phyloP scores from a whole-genome alignment of 2,888 invertebrate genomes.

The Stenodema calcarata region DNA sequence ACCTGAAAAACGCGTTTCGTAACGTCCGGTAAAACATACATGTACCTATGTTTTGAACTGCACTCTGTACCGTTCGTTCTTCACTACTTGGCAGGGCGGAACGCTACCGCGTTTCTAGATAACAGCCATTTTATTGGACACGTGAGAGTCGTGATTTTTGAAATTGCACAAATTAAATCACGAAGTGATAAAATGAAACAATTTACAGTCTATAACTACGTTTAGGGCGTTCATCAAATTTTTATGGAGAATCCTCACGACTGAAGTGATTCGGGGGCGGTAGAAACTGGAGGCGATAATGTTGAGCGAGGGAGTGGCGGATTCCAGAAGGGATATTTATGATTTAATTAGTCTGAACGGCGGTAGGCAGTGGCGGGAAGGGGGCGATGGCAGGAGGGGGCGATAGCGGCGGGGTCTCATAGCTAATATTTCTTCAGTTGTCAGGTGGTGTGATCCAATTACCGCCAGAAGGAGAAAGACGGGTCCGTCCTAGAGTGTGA shows the following conservation, averaged over 20 bases:
- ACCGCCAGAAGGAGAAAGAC: not conserved
- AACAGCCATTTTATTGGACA: no score
- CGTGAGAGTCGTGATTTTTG: not conserved
- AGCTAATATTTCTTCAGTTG: conserved; percentile 2
- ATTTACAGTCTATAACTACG: not conserved
- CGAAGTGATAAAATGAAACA: not conserved
- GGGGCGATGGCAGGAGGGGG: no score
- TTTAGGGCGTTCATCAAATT: not conserved
- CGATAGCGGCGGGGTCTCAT: not conserved
- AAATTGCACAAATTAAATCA: not conserved
- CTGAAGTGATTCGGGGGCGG: not conserved
- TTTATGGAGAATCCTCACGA: not conserved
- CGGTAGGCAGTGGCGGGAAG: not conserved
- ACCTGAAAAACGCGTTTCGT: no score
- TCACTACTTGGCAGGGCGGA: no score
- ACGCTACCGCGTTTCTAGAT: no score
- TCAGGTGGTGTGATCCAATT: conserved; percentile 2
- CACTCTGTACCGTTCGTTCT: no score
- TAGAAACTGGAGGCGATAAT: not conserved
- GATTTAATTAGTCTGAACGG: not conserved
- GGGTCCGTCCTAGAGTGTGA: not conserved
- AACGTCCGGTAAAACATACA: no score
- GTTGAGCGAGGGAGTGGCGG: not conserved
- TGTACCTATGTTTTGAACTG: no score
- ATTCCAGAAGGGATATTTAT: not conserved